Conservation (phyloP, 1,140 invertebrate genomes). For the Papilio polyxenes region DNA sequence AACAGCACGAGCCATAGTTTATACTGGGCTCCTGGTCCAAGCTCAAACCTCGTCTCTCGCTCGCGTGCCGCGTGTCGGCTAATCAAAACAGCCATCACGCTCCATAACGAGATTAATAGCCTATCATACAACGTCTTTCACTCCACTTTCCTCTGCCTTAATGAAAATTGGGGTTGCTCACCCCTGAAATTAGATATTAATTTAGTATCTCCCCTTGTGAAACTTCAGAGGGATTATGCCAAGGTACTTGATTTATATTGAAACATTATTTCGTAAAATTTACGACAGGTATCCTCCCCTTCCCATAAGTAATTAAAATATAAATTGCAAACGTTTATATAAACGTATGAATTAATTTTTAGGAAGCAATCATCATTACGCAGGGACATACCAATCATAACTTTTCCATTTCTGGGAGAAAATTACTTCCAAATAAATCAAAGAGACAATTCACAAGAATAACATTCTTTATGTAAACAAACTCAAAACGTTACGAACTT, state of each 20-base stretch:
- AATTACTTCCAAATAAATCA: no score
- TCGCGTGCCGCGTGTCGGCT: conserved; percentile 37
- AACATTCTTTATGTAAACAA: no score
- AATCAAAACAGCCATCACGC: conserved; percentile 44
- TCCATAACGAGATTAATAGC: conserved; percentile 44
- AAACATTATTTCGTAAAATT: conserved; percentile 45
- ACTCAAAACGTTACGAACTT: no score
- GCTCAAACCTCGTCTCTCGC: background rate
- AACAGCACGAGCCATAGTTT: background rate
- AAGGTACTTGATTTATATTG: conserved; percentile 36
- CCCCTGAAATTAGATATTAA: conserved; percentile 73
- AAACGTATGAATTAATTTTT: background rate
- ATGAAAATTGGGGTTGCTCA: conserved; percentile 58
- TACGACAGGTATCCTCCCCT: conserved; percentile 8
- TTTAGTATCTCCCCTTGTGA: conserved; percentile 56
- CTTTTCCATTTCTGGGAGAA: no score
- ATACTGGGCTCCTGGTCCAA: background rate
- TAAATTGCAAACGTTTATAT: background rate
- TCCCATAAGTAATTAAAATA: conserved; percentile 5
- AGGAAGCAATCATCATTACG: background rate
- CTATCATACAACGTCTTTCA: conserved; percentile 40
- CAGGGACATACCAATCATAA: background rate
- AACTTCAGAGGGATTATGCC: conserved; percentile 48
- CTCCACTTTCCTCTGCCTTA: conserved; percentile 41
- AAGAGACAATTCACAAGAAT: no score